phyloP scores from a whole-genome alignment of 2,797 vertebrate genomes.

The Xiphophorus birchmanni region DNA sequence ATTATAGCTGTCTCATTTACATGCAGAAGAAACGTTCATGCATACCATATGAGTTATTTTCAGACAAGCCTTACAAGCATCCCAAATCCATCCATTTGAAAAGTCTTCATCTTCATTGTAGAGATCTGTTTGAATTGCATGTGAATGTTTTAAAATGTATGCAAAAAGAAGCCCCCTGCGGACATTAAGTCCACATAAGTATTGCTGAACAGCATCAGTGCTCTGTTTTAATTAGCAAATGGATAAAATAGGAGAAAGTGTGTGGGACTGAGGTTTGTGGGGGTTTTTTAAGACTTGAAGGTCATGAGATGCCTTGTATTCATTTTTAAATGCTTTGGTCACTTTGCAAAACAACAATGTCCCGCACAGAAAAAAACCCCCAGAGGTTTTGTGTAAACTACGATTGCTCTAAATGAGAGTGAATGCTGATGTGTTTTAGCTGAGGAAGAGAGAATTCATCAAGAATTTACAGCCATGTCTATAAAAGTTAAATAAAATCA shows the following conservation, averaged over 20 bases:
- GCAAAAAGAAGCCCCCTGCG: conserved; percentile 26
- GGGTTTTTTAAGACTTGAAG: neutral
- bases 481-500: neutral
- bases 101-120: conserved; percentile 45
- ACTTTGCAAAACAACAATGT: neutral
- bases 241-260: conserved; percentile 15
- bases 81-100: conserved; percentile 55
- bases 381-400: neutral
- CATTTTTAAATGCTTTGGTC: neutral
- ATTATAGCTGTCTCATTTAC: conserved; percentile 64
- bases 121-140: conserved; percentile 44
- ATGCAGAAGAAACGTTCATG: conserved; percentile 42
- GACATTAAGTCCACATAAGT: conserved; percentile 24
- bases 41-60: conserved; percentile 63
- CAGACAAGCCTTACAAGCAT: conserved; percentile 41
- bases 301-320: conserved; percentile 1
- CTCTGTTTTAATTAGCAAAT: conserved; percentile 29
- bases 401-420: neutral
- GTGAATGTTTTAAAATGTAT: conserved; percentile 47
- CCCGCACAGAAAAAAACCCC: neutral
- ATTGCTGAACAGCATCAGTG: neutral
- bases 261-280: neutral
- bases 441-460: too few relatives aligned
- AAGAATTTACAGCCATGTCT: neutral
- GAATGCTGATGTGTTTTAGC: neutral